Evolutionary conservation across 2,113 vertebrate species (phyloP).

Genomic region (Aptenodytes forsteri): DNA sequence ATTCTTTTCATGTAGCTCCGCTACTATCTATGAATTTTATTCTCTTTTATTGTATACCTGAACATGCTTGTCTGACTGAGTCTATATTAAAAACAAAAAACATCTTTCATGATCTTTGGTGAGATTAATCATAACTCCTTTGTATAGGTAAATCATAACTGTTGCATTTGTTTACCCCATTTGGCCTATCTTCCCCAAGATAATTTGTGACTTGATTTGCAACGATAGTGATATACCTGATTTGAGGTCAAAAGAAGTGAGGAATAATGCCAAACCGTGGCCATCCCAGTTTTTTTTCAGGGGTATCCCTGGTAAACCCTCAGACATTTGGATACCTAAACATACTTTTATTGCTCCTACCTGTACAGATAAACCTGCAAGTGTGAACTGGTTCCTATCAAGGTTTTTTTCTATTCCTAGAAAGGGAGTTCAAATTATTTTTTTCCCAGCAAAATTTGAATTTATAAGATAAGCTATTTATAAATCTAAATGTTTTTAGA

Average conservation of each 20-base stretch:
- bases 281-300: neutral
- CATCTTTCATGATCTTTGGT: neutral
- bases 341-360: neutral
- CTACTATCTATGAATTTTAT: neutral
- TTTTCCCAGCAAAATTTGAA: neutral
- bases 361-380: neutral
- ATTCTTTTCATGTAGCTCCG: neutral
- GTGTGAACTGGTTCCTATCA: neutral
- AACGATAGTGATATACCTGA: neutral
- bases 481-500: neutral
- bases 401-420: neutral
- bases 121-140: neutral
- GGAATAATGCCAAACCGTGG: neutral
- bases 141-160: neutral
- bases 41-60: neutral
- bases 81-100: neutral
- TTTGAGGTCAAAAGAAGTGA: neutral
- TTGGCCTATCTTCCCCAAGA: neutral
- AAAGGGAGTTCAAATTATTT: neutral
- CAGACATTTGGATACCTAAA: neutral
- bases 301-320: neutral
- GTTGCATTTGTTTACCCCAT: neutral
- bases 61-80: neutral
- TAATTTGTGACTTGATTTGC: neutral
- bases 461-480: neutral